A percentile compares a stretch with the other conserved stretches of the same genome.
These are phyloP conservation scores for Trinorchestia longiramus DNA, from an alignment of 1,140 invertebrate genomes.

Conservation along the genomic window DNA sequence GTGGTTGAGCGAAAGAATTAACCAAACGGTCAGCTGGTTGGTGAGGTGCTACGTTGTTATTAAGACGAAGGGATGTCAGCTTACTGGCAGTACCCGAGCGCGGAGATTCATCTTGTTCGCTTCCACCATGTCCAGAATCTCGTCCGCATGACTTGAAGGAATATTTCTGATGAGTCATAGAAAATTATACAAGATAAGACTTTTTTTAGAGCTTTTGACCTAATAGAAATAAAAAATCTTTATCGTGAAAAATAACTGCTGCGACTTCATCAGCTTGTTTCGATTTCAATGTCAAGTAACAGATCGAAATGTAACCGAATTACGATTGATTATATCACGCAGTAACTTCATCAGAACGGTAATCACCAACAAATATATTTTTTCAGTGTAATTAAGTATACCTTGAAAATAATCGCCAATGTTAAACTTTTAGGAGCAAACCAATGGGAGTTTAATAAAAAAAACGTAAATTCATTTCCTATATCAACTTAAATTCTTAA, in stretches of 20 bases:
- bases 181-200: background rate
- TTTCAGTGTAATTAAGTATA: no score
- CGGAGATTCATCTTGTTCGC: constrained; percentile 77
- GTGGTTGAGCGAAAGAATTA: constrained; percentile 66
- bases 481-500: no score
- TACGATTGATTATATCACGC: background rate
- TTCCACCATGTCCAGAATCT: constrained; percentile 77
- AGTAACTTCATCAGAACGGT: background rate
- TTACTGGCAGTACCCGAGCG: constrained; percentile 69
- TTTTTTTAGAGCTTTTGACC: no score
- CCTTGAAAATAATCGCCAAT: background rate
- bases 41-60: constrained; percentile 64
- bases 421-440: background rate
- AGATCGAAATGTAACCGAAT: no score
- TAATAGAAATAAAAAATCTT: no score
- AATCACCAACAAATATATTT: background rate
- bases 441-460: background rate
- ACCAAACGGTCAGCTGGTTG: constrained; percentile 67
- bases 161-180: constrained; percentile 75
- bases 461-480: background rate
- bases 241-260: no score
- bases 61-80: constrained; percentile 61
- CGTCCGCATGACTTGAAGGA: constrained; percentile 80
- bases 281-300: no score
- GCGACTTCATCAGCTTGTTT: no score